phyloP scores from a whole-genome alignment of 2,888 invertebrate species.

The Drosophila recens region DNA sequence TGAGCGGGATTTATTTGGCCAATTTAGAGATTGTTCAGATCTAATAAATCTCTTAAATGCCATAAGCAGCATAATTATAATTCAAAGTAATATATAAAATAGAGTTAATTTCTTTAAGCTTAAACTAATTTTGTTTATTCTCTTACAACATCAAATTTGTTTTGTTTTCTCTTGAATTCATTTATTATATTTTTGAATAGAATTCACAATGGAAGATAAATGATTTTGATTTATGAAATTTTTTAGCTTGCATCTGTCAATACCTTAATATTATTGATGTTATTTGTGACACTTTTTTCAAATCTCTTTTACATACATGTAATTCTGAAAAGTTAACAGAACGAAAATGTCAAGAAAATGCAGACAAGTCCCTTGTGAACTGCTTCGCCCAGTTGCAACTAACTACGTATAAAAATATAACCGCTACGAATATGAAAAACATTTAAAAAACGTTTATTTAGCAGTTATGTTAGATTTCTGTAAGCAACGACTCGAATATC shows the following conservation, averaged over 20 bases:
- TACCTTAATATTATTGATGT: conserved; percentile 49
- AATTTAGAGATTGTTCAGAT: conserved; percentile 44
- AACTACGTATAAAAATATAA: neutral
- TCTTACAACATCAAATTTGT: no score
- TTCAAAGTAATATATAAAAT: neutral
- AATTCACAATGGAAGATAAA: neutral
- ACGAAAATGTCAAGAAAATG: conserved; percentile 6
- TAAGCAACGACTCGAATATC: conserved; percentile 18
- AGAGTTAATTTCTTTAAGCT: neutral
- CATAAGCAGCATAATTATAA: neutral
- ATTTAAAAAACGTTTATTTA: neutral
- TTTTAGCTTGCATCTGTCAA: conserved; percentile 41
- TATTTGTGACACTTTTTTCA: conserved; percentile 26
- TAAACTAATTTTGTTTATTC: neutral
- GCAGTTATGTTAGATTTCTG: neutral
- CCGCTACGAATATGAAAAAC: neutral
- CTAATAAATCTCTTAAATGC: neutral
- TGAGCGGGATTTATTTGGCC: conserved; percentile 62
- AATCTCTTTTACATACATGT: conserved; percentile 29
- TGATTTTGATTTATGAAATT: conserved; percentile 17
- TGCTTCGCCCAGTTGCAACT: neutral
- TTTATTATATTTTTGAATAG: neutral
- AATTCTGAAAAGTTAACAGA: conserved; percentile 25
- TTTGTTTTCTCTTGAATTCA: neutral
- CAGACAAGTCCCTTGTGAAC: neutral